Percentiles rank a stretch among this genome's conserved stretches.
Evolutionary conservation across 2,888 invertebrate species (phyloP).

Genomic region (Dysmachus trigonus): DNA sequence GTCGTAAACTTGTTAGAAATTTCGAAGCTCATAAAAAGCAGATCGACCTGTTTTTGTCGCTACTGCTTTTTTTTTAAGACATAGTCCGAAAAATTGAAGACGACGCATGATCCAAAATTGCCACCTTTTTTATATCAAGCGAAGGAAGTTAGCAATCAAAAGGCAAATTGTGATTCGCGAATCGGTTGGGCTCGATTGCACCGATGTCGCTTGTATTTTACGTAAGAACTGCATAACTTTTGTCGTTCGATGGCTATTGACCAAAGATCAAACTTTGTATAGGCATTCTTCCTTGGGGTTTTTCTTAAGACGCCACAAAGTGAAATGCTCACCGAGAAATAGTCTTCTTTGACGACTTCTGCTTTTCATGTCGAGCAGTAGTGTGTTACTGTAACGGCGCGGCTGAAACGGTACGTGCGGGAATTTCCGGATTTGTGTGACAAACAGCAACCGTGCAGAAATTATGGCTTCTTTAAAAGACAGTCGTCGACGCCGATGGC

Average conservation of each 20-base stretch:
- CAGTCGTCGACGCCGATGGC: not conserved
- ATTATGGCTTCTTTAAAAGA: not conserved
- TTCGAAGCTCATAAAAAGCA: not conserved
- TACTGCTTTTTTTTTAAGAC: not conserved
- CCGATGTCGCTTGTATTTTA: not conserved
- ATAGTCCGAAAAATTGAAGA: not conserved
- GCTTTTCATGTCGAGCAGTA: not conserved
- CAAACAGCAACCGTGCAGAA: constrained; percentile 5
- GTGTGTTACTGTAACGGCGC: constrained; percentile 7
- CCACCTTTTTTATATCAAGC: not conserved
- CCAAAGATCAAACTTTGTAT: not conserved
- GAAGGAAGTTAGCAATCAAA: not conserved
- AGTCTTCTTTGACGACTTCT: constrained; percentile 6
- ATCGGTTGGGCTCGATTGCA: not conserved
- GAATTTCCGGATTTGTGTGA: constrained; percentile 37
- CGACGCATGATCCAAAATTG: not conserved
- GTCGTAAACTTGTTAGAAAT: constrained; percentile 32
- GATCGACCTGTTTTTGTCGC: not conserved
- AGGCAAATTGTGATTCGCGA: not conserved
- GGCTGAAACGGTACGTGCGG: constrained; percentile 15
- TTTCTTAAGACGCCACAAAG: not conserved
- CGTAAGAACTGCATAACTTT: constrained; percentile 13
- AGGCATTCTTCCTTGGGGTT: not conserved
- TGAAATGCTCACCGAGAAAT: not conserved
- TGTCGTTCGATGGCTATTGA: not conserved